These are phyloP conservation scores for Ischnus inquisitorius DNA, from an alignment of 2,888 invertebrate species.

Conservation along the genomic window DNA sequence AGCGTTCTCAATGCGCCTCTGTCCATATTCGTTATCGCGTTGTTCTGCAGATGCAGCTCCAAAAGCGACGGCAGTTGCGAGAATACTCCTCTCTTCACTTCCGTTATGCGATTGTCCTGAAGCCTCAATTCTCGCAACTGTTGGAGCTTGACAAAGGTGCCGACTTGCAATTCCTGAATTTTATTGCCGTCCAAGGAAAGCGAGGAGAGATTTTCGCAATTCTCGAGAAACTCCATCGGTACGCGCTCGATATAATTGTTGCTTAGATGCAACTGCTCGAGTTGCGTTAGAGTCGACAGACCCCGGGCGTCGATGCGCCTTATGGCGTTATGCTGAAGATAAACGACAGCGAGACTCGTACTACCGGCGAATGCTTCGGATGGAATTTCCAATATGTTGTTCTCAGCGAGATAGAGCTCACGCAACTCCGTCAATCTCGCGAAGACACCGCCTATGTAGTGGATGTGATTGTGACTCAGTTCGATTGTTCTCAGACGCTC, in stretches of 20 bases:
- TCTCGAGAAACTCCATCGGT: conserved; percentile 91
- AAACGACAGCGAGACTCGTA: conserved; percentile 91
- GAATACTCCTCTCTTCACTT: conserved; percentile 93
- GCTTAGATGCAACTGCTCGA: conserved; percentile 94
- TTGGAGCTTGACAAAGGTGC: conserved; percentile 91
- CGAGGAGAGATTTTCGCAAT: conserved; percentile 92
- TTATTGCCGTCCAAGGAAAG: conserved; percentile 95
- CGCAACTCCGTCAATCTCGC: conserved; percentile 91
- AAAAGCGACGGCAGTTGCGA: conserved; percentile 92
- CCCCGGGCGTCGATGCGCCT: conserved; percentile 91
- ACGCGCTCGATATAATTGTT: conserved; percentile 94
- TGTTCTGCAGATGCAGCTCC: conserved; percentile 95
- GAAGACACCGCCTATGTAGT: conserved; percentile 94
- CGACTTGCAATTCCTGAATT: conserved; percentile 92
- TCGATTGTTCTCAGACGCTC: conserved; percentile 93
- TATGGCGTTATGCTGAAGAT: conserved; percentile 95
- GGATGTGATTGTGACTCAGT: conserved; percentile 95
- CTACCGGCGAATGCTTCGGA: conserved; percentile 93
- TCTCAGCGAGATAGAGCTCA: conserved; percentile 95
- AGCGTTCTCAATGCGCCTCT: conserved; percentile 93
- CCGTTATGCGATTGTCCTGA: conserved; percentile 93
- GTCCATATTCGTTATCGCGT: conserved; percentile 92
- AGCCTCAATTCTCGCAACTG: conserved; percentile 93
- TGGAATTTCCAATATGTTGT: conserved; percentile 94
- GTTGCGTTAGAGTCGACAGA: conserved; percentile 90